Conservation (phyloP, 2,797 vertebrate genomes). For the Siniperca obscura region DNA sequence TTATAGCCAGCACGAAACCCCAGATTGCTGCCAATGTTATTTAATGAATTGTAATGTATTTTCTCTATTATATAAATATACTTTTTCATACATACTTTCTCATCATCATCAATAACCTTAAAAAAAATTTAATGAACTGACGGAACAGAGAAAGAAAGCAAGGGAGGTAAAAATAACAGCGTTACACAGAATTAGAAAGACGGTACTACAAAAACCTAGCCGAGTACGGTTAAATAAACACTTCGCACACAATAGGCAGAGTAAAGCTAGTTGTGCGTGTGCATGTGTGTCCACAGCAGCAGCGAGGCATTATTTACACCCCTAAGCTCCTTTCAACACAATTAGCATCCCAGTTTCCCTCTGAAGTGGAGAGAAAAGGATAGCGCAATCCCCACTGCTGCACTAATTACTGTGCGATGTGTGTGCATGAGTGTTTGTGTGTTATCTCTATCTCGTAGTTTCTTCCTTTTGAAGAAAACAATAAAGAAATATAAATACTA, state of each 20-base stretch:
- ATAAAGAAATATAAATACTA: slow-evolving; percentile 26
- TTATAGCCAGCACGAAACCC: neutral
- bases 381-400: slow-evolving; percentile 45
- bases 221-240: slow-evolving; percentile 15
- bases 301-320: slow-evolving; percentile 54
- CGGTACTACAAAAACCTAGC: neutral
- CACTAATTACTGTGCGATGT: slow-evolving; percentile 55
- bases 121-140: neutral
- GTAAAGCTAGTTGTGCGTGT: slow-evolving; percentile 24
- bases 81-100: neutral
- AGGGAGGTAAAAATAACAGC: slow-evolving; percentile 16
- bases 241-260: slow-evolving; percentile 24
- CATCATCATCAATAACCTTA: neutral
- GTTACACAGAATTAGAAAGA: neutral
- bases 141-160: neutral
- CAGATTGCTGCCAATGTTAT: neutral
- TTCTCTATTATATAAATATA: neutral
- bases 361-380: slow-evolving; percentile 64
- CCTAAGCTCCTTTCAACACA: slow-evolving; percentile 67
- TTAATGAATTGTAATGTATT: too few relatives aligned
- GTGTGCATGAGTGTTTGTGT: slow-evolving; percentile 30
- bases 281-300: slow-evolving; percentile 41
- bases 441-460: slow-evolving; percentile 18
- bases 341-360: slow-evolving; percentile 67
- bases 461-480: slow-evolving; percentile 46